Percentiles rank a stretch among this genome's conserved stretches.
phyloP scores from a whole-genome alignment of 2,113 vertebrate genomes.

The Zootoca vivipara region DNA sequence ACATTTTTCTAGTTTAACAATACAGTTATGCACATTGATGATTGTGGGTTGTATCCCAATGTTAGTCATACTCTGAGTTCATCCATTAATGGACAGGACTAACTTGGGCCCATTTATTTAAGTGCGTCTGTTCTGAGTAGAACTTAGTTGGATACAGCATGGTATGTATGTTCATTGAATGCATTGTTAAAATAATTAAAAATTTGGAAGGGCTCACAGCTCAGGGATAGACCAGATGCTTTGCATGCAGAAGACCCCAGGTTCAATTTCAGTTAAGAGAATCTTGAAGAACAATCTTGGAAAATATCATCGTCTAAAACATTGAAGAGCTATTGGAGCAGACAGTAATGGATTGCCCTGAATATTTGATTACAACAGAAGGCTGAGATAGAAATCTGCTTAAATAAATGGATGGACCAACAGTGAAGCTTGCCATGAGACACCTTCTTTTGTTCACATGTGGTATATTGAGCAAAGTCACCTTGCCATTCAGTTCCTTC shows the following conservation, averaged over 20 bases:
- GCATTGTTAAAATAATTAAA: not conserved
- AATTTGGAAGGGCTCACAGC: not conserved
- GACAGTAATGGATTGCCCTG: not conserved
- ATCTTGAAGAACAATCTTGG: not conserved
- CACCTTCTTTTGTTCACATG: not conserved
- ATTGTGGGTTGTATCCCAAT: not conserved
- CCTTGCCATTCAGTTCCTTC: not conserved
- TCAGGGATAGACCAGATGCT: not conserved
- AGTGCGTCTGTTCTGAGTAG: too few species aligned
- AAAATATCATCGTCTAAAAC: not conserved
- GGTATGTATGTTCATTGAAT: not conserved
- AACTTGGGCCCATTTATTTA: too few species aligned
- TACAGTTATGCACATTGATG: not conserved
- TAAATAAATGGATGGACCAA: not conserved
- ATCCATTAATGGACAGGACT: too few species aligned
- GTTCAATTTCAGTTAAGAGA: not conserved
- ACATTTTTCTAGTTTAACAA: not conserved
- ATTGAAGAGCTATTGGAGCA: not conserved
- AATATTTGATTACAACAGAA: not conserved
- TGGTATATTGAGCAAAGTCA: not conserved
- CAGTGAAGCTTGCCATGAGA: not conserved
- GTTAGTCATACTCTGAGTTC: too few species aligned
- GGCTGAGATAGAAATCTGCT: not conserved
- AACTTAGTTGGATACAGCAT: too few species aligned
- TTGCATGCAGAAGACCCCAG: not conserved